A percentile compares a stretch with the other conserved stretches of the same genome.
Conservation (phyloP, 1,140 invertebrate genomes). For the Oncopodura yosiiana region DNA sequence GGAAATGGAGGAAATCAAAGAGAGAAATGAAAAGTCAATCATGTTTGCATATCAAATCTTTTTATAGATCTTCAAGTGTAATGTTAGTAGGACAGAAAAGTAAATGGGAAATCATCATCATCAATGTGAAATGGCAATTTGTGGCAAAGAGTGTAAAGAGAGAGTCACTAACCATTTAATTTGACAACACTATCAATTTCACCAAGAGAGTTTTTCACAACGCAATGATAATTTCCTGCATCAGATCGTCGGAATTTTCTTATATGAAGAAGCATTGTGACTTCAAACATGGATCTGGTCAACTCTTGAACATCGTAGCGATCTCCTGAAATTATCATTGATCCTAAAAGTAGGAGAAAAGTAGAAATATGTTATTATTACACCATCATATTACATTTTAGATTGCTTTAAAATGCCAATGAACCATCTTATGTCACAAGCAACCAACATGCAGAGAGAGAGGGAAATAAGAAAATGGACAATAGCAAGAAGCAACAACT, state of each 20-base stretch:
- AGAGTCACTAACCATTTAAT: slow-evolving; percentile 75
- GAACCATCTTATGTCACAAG: no score
- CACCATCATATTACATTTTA: neutral
- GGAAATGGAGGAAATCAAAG: no score
- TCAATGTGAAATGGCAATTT: no score
- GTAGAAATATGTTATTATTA: neutral
- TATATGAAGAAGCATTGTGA: slow-evolving; percentile 72
- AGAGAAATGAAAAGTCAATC: no score
- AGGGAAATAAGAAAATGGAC: no score
- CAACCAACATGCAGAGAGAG: no score
- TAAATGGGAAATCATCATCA: no score
- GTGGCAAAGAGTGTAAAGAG: no score
- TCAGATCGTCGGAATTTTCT: slow-evolving; percentile 65
- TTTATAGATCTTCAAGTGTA: no score
- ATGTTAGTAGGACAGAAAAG: no score
- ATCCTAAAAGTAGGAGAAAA: slow-evolving; percentile 44
- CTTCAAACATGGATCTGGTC: slow-evolving; percentile 64
- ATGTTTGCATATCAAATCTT: no score
- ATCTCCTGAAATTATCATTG: slow-evolving; percentile 68
- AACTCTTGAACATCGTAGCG: slow-evolving; percentile 69
- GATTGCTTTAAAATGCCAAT: neutral
- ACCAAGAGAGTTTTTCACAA: slow-evolving; percentile 82
- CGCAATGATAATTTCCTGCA: slow-evolving; percentile 55
- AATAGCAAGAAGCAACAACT: no score
- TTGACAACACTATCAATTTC: slow-evolving; percentile 79